phyloP scores from a whole-genome alignment of 2,797 vertebrate species.

The Coregonus ussuriensis region DNA sequence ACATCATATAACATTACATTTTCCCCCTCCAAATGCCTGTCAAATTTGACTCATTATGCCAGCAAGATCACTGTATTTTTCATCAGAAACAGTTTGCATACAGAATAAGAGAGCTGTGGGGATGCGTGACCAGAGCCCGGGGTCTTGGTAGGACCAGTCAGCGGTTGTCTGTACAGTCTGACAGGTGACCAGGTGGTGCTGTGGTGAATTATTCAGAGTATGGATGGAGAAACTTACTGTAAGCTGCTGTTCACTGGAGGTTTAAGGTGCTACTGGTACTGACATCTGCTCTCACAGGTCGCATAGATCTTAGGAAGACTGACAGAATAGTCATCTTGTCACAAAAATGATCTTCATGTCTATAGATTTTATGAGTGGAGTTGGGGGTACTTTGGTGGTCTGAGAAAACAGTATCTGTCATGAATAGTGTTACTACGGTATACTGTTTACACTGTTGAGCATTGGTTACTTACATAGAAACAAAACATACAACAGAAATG shows the following conservation, averaged over 20 bases:
- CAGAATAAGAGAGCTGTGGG: not conserved
- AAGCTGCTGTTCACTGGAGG: not conserved
- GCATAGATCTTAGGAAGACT: not conserved
- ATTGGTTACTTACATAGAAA: not conserved
- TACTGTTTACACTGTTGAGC: not conserved
- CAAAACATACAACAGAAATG: not conserved
- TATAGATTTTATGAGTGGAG: no score
- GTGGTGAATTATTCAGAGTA: constrained; percentile 5
- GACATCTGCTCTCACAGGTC: not conserved
- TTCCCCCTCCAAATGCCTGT: not conserved
- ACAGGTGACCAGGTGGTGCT: constrained; percentile 3
- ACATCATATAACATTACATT: not conserved
- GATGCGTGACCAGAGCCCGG: constrained; percentile 17
- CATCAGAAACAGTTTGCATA: not conserved
- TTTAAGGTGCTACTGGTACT: not conserved
- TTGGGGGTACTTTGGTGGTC: not conserved
- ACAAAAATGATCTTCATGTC: not conserved
- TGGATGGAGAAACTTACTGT: not conserved
- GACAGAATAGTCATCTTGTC: not conserved
- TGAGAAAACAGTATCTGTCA: not conserved
- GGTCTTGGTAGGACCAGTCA: constrained; percentile 14
- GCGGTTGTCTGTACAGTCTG: not conserved
- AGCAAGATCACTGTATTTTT: not conserved
- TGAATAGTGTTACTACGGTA: not conserved
- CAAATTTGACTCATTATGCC: not conserved